Conservation (phyloP, 2,113 vertebrate genomes). For the Forbesichthys papilliferus region DNA sequence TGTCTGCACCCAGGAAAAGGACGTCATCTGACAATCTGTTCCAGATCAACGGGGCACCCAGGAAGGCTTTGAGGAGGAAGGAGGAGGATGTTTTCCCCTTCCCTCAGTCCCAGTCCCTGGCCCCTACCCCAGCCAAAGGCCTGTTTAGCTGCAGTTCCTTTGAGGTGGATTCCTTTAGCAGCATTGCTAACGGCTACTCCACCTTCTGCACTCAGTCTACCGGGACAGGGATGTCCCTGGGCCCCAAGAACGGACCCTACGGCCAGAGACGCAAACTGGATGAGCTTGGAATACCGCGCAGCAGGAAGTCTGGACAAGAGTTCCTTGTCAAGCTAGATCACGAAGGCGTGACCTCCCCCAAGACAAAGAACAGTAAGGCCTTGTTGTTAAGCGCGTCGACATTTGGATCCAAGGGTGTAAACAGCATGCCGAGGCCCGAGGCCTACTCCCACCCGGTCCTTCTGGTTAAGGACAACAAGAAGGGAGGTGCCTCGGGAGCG, state of each 20-base stretch:
- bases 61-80: constrained; percentile 79
- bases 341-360: constrained; percentile 94
- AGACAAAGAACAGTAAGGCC: constrained; percentile 93
- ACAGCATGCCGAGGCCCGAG: constrained; percentile 73
- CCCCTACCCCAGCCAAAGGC: constrained; percentile 68
- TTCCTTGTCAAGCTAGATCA: constrained; percentile 96
- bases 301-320: constrained; percentile 80
- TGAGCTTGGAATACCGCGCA: constrained; percentile 67
- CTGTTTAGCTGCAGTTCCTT: constrained; percentile 92
- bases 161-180: constrained; percentile 92
- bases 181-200: constrained; percentile 91
- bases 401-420: constrained; percentile 73
- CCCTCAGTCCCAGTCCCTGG: constrained; percentile 63
- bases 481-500: constrained; percentile 79
- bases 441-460: constrained; percentile 83
- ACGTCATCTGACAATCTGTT: constrained; percentile 81
- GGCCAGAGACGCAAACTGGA: constrained; percentile 81
- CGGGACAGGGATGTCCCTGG: constrained; percentile 73
- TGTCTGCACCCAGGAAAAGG: constrained; percentile 82
- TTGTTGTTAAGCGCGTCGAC: constrained; percentile 72
- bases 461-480: constrained; percentile 86
- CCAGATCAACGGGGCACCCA: constrained; percentile 84
- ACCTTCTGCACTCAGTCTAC: constrained; percentile 81
- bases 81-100: constrained; percentile 78
- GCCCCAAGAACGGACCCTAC: constrained; percentile 76